phyloP scores from a whole-genome alignment of 2,888 invertebrate species.

The Drosophila falleni region DNA sequence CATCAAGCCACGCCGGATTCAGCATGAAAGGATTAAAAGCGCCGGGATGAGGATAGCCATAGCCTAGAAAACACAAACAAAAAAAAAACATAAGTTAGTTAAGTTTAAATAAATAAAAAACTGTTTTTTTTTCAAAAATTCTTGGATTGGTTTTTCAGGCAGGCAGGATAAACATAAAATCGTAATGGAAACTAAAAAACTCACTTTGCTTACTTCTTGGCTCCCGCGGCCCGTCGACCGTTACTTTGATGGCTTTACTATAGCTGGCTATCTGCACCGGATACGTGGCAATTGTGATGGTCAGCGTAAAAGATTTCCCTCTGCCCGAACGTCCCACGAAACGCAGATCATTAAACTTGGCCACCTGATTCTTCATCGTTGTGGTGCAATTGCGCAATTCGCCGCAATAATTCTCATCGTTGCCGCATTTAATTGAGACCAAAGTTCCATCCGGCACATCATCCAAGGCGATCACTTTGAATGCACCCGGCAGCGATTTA shows the following conservation, averaged over 20 bases:
- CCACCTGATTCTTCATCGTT: constrained; percentile 98
- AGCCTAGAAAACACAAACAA: constrained; percentile 87
- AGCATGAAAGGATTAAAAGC: constrained; percentile 92
- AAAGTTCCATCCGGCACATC: constrained; percentile 97
- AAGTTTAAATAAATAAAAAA: constrained; percentile 8
- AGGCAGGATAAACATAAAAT: constrained; percentile 49
- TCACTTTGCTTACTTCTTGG: constrained; percentile 98
- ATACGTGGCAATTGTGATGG: constrained; percentile 93
- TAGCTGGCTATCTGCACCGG: constrained; percentile 96
- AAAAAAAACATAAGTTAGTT: constrained; percentile 26
- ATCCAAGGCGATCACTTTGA: constrained; percentile 97
- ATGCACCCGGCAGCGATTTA: constrained; percentile 97
- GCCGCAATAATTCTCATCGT: constrained; percentile 98
- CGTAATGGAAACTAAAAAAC: constrained; percentile 86
- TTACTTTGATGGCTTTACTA: constrained; percentile 99
- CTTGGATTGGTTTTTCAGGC: background rate
- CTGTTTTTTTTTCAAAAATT: background rate
- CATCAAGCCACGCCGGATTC: constrained; percentile 94
- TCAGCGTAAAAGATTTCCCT: constrained; percentile 97
- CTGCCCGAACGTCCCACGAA: constrained; percentile 99
- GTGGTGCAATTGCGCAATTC: constrained; percentile 97
- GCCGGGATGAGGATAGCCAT: constrained; percentile 92
- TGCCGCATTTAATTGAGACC: constrained; percentile 97
- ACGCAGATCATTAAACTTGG: constrained; percentile 98
- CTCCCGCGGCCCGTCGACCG: constrained; percentile 99